Conservation (phyloP, 2,797 vertebrate genomes). For the Chrysocyon brachyurus region DNA sequence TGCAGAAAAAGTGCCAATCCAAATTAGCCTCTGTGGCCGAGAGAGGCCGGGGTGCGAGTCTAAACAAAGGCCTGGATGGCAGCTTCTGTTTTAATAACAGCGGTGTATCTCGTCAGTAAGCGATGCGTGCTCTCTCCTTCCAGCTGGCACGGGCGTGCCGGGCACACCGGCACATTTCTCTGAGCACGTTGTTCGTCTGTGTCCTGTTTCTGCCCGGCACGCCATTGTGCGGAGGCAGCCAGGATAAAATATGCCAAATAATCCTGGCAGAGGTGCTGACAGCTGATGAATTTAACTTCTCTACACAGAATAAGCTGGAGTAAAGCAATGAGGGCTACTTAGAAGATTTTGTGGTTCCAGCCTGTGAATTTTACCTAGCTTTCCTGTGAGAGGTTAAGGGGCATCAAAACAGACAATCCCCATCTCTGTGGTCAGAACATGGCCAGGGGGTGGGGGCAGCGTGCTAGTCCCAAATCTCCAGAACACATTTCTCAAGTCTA, state of each 20-base stretch:
- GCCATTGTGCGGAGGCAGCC: slow-evolving; percentile 77
- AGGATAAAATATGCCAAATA: slow-evolving; percentile 83
- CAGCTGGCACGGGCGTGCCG: slow-evolving; percentile 81
- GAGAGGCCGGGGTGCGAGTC: slow-evolving; percentile 66
- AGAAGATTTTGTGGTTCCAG: not conserved
- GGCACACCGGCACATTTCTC: slow-evolving; percentile 76
- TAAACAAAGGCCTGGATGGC: slow-evolving; percentile 77
- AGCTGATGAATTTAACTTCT: slow-evolving; percentile 78
- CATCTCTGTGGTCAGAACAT: not conserved
- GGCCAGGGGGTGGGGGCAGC: not conserved
- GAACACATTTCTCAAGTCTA: not conserved
- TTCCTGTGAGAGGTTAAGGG: not conserved
- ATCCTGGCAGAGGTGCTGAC: slow-evolving; percentile 80
- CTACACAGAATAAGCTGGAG: slow-evolving; percentile 18
- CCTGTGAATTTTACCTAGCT: slow-evolving; percentile 29
- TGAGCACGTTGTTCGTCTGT: slow-evolving; percentile 78
- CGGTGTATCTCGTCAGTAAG: slow-evolving; percentile 72
- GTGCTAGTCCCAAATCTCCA: not conserved
- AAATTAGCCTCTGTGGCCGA: slow-evolving; percentile 74
- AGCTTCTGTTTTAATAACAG: slow-evolving; percentile 65
- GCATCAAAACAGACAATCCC: not conserved
- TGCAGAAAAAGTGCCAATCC: slow-evolving; percentile 51
- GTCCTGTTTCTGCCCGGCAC: slow-evolving; percentile 82
- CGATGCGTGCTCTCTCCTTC: slow-evolving; percentile 70
- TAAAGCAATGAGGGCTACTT: not conserved